Evolutionary conservation across 2,113 vertebrate species (phyloP).

Genomic region (Mystacornis crossleyi): DNA sequence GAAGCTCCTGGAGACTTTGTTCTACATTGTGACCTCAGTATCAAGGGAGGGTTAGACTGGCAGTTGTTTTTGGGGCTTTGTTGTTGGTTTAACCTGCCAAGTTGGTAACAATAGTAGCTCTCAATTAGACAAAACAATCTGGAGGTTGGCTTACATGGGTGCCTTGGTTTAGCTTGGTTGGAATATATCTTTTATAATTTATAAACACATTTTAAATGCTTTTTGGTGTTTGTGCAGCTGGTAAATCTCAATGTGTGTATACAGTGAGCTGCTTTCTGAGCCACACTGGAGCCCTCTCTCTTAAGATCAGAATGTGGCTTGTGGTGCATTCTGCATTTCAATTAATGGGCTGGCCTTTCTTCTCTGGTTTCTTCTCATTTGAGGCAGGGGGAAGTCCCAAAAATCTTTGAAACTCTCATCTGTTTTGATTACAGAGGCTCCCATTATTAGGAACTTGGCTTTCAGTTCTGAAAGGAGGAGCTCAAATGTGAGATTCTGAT

Average conservation of each 20-base stretch:
- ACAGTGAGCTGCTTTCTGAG: not conserved
- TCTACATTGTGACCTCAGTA: accelerated
- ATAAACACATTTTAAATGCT: not conserved
- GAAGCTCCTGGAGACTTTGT: not conserved
- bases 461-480: not conserved
- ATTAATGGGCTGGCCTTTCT: not conserved
- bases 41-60: not conserved
- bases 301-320: not conserved
- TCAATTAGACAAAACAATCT: not conserved
- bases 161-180: not conserved
- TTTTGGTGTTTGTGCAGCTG: not conserved
- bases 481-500: not conserved
- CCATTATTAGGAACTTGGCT: not conserved
- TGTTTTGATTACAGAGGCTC: not conserved
- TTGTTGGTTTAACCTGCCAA: not conserved
- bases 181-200: not conserved
- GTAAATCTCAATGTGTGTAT: not conserved
- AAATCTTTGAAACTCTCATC: not conserved
- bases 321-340: not conserved
- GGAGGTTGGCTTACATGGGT: not conserved
- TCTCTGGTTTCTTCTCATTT: not conserved
- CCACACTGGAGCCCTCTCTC: not conserved
- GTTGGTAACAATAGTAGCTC: not conserved
- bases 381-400: accelerated
- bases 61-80: not conserved